phyloP scores from a whole-genome alignment of 2,113 vertebrate species.

The Chaenocephalus aceratus region DNA sequence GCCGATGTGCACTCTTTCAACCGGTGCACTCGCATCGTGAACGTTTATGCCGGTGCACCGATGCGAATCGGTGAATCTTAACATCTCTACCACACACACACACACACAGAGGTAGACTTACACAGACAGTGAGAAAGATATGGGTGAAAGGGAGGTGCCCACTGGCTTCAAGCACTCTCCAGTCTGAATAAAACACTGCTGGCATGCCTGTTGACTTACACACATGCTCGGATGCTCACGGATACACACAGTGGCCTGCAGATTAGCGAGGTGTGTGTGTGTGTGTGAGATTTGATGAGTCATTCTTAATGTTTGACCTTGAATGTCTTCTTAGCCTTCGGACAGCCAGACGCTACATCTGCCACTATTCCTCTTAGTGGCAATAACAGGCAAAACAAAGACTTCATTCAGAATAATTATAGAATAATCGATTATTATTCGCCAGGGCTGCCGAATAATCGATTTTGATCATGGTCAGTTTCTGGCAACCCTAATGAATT shows the following conservation, averaged over 20 bases:
- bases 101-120: not conserved
- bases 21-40: too few relatives aligned
- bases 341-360: constrained; percentile 10
- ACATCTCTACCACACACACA: not conserved
- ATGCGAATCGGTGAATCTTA: too few relatives aligned
- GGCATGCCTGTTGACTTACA: constrained; percentile 45
- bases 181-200: constrained; percentile 43
- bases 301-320: constrained; percentile 69
- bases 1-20: too few relatives aligned
- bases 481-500: too few relatives aligned
- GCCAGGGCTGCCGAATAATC: too few relatives aligned
- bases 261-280: constrained; percentile 19
- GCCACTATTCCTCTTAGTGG: not conserved
- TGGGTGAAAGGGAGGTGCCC: not conserved
- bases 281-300: constrained; percentile 54
- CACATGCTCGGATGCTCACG: constrained; percentile 14
- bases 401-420: too few relatives aligned
- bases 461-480: too few relatives aligned
- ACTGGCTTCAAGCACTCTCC: constrained; percentile 35
- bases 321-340: constrained; percentile 31
- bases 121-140: not conserved
- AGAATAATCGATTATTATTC: too few relatives aligned
- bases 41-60: too few relatives aligned
- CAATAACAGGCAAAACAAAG: too few relatives aligned
- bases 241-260: not conserved